Base-by-base conservation (phyloP, 2,888 invertebrate species). In the Agapostemon virescens region DNA sequence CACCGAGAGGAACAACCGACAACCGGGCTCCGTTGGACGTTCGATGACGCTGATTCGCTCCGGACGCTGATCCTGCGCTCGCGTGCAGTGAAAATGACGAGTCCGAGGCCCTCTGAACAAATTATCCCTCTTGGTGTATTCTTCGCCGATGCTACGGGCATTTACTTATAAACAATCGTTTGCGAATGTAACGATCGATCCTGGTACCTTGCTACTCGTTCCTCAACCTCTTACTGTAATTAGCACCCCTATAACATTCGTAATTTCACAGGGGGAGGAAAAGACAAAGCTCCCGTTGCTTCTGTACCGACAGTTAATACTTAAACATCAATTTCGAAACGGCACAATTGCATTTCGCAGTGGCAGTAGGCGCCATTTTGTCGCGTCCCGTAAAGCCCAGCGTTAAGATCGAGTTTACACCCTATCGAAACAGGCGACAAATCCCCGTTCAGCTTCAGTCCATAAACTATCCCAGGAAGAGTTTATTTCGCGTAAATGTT, bases 1-100 rank as follows among this genome's bases (percentile, higher is more conserved):
- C 52, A 75, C 38, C 52, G 70, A 68, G 38, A 40, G 26, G 49
- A 68, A 67, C 33, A 40, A 7, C 38, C 42, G 67, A 67, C 42
- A 11, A 40, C 30, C 67, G 23, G 6, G 20, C 42, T 20, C 30
- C 23, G 30, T 4, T 38, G 30, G 42, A 38, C 36, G 36, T 63
- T 63, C 36, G 36, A 63, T 63, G 63, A 63, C 36, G 63, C n/a
- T n/a, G 63, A 36, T 33, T 63, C 36, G 11, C n/a, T 36, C 36
- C 36, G 5, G 63, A n/a, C 36, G 63, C 36, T n/a, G 63, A 13
- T n/a, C 33, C 33, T 33, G 33, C 61, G 3, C 61, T 26, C 61
- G 61, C 61, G 33, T 61, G 61, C 20, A 20, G 17, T 26, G 55
- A 7, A 55, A 26, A 61, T 30, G 33, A 20, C 20, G 33, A 33